Conservation (phyloP, 1,140 invertebrate species). For the Himalopsyche phryganea region DNA sequence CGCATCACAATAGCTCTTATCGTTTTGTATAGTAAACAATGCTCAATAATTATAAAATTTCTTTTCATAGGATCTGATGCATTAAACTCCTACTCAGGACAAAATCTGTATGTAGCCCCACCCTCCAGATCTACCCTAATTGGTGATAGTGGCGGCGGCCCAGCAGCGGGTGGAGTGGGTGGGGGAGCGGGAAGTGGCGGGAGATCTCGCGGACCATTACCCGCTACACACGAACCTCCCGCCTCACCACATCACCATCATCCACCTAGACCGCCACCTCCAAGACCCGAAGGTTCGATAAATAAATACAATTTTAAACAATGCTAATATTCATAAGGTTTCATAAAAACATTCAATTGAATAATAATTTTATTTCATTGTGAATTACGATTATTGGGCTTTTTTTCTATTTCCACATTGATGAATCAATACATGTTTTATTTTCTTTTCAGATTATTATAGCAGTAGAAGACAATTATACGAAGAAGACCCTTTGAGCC, state of each 20-base stretch:
- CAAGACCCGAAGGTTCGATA: slow-evolving; percentile 68
- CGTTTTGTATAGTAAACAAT: too few relatives aligned
- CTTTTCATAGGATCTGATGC: slow-evolving; percentile 44
- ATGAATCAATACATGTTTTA: slow-evolving; percentile 22
- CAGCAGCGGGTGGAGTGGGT: neutral
- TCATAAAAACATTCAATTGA: neutral
- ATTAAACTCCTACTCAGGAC: slow-evolving; percentile 70
- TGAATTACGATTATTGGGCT: too few relatives aligned
- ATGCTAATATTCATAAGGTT: too few relatives aligned
- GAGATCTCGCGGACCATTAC: slow-evolving; percentile 66
- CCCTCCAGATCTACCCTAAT: slow-evolving; percentile 61
- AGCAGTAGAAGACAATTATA: slow-evolving; percentile 74
- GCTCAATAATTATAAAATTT: too few relatives aligned
- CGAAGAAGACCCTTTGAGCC: slow-evolving; percentile 73
- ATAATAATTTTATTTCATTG: neutral
- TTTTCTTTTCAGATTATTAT: slow-evolving; percentile 69
- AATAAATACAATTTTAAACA: too few relatives aligned
- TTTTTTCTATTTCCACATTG: too few relatives aligned
- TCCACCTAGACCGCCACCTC: slow-evolving; percentile 83
- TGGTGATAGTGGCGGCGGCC: slow-evolving; percentile 6
- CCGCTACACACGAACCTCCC: slow-evolving; percentile 46
- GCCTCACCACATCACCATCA: slow-evolving; percentile 36
- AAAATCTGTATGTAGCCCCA: slow-evolving; percentile 88
- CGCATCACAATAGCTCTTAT: too few relatives aligned
- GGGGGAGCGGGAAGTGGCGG: slow-evolving; percentile 51